Percentiles rank a stretch among this genome's conserved stretches.
These are phyloP conservation scores for Hylia prasina DNA, from an alignment of 2,113 vertebrate species.

Conservation along the genomic window DNA sequence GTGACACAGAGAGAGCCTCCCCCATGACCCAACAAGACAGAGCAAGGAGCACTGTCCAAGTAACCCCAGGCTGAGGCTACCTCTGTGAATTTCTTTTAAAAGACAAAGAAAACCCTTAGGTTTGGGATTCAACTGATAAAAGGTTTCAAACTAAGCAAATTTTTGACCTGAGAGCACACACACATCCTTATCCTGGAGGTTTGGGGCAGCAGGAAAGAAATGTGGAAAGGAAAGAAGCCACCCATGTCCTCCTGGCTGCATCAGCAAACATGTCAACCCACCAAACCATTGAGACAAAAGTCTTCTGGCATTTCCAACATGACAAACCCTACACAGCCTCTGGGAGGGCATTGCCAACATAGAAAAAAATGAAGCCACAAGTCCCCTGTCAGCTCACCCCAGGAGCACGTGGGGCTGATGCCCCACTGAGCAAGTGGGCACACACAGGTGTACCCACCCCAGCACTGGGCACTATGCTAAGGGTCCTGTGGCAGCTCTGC, in stretches of 20 bases:
- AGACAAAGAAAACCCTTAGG: neutral
- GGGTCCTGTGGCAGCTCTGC: neutral
- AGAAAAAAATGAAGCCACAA: neutral
- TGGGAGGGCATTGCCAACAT: neutral
- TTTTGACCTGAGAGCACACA: fast-evolving
- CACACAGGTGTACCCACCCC: fast-evolving
- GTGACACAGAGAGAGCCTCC: neutral
- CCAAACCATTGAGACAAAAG: neutral
- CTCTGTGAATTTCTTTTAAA: neutral
- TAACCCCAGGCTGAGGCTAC: neutral
- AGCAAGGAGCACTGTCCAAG: neutral
- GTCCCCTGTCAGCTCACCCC: neutral
- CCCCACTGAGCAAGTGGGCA: fast-evolving
- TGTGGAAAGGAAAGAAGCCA: neutral
- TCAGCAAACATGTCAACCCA: neutral
- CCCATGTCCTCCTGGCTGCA: neutral
- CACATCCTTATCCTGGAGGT: fast-evolving
- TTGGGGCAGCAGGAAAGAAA: neutral
- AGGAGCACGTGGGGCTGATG: neutral
- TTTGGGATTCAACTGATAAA: neutral
- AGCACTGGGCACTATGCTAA: neutral
- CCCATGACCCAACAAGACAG: fast-evolving
- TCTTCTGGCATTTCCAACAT: neutral
- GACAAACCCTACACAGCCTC: neutral
- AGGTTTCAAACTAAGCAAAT: neutral